phyloP scores from a whole-genome alignment of 2,113 vertebrate species.

The Oreochromis niloticus region DNA sequence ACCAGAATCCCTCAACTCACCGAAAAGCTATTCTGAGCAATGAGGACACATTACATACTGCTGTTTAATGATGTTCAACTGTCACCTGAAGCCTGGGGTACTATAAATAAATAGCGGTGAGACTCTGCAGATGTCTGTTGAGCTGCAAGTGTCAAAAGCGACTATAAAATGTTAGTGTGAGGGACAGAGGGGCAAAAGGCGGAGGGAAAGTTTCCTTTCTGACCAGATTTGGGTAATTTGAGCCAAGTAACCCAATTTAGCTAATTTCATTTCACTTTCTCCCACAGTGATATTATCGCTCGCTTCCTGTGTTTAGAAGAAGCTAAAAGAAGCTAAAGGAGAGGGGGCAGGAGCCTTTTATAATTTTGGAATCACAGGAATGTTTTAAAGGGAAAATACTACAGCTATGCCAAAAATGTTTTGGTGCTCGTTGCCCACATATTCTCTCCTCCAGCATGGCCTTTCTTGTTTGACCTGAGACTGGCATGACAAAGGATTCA shows the following conservation, averaged over 20 bases:
- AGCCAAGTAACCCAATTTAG: conserved; percentile 62
- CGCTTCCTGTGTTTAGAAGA: conserved; percentile 60
- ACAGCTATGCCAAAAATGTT: conserved; percentile 48
- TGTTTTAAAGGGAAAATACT: conserved; percentile 35
- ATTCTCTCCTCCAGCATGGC: conserved; percentile 31
- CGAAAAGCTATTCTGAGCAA: neutral
- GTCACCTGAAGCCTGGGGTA: conserved; percentile 19
- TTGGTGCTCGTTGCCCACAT: conserved; percentile 41
- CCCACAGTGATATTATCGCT: conserved; percentile 51
- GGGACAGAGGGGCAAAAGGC: neutral
- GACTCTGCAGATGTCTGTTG: neutral
- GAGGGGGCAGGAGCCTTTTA: neutral
- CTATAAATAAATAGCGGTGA: conserved; percentile 30
- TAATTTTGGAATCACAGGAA: neutral
- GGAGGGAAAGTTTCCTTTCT: conserved; percentile 24
- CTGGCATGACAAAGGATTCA: conserved; percentile 52
- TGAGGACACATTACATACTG: neutral
- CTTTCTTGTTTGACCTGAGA: conserved; percentile 60
- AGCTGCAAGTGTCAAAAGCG: neutral
- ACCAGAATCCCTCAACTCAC: neutral
- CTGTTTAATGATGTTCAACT: neutral
- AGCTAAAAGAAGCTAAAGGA: conserved; percentile 2
- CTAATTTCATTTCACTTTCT: conserved; percentile 69
- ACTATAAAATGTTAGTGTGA: neutral
- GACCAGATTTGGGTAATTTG: conserved; percentile 43